Evolutionary conservation across 2,888 invertebrate species (phyloP).

Genomic region (Thysanoteuthis rhombus): DNA sequence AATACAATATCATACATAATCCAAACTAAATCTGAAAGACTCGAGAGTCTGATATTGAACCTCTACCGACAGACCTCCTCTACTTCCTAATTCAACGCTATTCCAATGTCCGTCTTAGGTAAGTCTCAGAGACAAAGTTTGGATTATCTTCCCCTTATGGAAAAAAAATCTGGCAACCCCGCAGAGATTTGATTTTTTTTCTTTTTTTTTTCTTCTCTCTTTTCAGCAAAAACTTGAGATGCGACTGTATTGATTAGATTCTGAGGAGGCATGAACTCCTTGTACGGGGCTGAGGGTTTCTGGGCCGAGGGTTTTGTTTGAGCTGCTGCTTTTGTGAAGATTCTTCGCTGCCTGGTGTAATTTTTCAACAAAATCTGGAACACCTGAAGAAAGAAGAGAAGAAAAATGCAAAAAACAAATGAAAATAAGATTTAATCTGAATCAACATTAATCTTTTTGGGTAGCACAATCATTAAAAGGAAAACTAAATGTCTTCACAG

Average conservation of each 20-base stretch:
- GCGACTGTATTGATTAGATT: not conserved
- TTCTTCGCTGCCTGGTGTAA: constrained; percentile 65
- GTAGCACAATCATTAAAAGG: too few relatives aligned
- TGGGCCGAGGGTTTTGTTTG: not conserved
- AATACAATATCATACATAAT: too few relatives aligned
- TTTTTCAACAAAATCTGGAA: constrained; percentile 68
- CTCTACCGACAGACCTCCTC: too few relatives aligned
- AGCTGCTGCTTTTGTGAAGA: constrained; percentile 41
- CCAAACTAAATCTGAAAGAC: too few relatives aligned
- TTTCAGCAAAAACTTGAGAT: constrained; percentile 28
- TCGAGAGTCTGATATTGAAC: too few relatives aligned
- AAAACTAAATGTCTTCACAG: too few relatives aligned
- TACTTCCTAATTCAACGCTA: too few relatives aligned
- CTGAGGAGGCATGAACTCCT: not conserved
- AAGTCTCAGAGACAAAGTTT: too few relatives aligned
- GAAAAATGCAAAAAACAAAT: constrained; percentile 25
- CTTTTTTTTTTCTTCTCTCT: too few relatives aligned
- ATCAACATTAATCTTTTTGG: not conserved
- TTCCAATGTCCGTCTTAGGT: too few relatives aligned
- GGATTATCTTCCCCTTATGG: too few relatives aligned
- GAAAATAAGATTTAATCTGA: not conserved
- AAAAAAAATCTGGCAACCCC: too few relatives aligned
- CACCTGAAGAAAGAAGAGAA: constrained; percentile 50
- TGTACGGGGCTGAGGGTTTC: not conserved
- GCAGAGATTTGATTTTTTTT: not conserved